Conservation (phyloP, 2,888 invertebrate genomes). For the Dryocosmus kuriphilus region DNA sequence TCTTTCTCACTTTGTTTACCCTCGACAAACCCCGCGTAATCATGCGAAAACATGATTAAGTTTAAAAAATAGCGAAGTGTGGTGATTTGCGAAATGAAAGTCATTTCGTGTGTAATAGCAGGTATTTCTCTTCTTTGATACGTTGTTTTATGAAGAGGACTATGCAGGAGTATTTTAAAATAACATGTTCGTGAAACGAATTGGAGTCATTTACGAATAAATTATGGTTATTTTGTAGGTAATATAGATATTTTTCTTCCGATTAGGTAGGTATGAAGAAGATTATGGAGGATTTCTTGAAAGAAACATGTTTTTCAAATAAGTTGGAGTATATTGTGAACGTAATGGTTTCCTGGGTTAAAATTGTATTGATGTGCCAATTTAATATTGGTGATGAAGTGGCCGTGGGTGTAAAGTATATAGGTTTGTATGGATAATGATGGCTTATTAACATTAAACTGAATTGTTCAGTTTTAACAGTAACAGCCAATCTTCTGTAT, state of each 20-base stretch:
- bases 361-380: neutral
- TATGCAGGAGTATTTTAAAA: neutral
- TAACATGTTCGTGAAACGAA: neutral
- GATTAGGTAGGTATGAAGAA: neutral
- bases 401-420: neutral
- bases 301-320: neutral
- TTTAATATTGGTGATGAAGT: neutral
- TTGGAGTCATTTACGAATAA: neutral
- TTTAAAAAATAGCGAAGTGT: neutral
- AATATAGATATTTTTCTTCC: neutral
- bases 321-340: neutral
- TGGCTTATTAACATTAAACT: neutral
- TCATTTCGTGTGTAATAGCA: neutral
- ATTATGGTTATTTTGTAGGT: neutral
- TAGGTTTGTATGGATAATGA: neutral
- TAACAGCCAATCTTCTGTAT: too few relatives aligned
- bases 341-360: neutral
- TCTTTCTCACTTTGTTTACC: slow-evolving; percentile 5
- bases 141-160: neutral
- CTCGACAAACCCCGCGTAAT: neutral
- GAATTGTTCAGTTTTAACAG: neutral
- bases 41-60: neutral
- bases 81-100: neutral
- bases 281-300: neutral
- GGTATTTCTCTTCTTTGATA: neutral